Conservation (phyloP, 2,888 invertebrate species). For the Acleris sparsana region DNA sequence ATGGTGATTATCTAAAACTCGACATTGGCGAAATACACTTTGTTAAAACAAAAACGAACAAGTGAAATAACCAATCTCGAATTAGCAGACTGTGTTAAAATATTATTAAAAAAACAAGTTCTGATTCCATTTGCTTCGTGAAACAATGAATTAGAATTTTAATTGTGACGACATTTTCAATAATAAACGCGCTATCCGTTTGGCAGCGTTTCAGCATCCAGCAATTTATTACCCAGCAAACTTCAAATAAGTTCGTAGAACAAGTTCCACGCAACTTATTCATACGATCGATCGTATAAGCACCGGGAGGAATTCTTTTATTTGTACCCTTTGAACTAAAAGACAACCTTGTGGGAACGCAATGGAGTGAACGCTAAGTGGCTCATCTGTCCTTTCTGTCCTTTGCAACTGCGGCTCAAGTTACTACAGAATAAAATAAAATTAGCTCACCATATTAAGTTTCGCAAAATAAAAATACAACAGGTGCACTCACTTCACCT, state of each 20-base stretch:
- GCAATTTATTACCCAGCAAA: slow-evolving; percentile 16
- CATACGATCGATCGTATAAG: slow-evolving; percentile 37
- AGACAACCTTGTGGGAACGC: slow-evolving; percentile 52
- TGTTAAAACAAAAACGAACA: too few relatives aligned
- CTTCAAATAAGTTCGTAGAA: slow-evolving; percentile 33
- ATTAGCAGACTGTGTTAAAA: too few relatives aligned
- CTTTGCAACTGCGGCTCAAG: slow-evolving; percentile 58
- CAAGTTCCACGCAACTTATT: slow-evolving; percentile 35
- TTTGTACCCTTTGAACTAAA: slow-evolving; percentile 39
- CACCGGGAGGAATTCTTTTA: slow-evolving; percentile 34
- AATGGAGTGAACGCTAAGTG: slow-evolving; percentile 72
- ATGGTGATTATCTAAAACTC: too few relatives aligned
- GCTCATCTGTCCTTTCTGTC: slow-evolving; percentile 76
- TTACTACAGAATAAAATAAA: slow-evolving; percentile 66
- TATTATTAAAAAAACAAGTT: background rate
- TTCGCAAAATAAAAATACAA: slow-evolving; percentile 68
- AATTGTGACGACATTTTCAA: slow-evolving; percentile 1
- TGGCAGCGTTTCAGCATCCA: slow-evolving; percentile 21
- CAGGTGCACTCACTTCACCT: slow-evolving; percentile 76
- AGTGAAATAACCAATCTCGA: too few relatives aligned
- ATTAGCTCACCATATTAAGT: slow-evolving; percentile 73
- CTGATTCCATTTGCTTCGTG: too few relatives aligned
- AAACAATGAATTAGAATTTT: background rate
- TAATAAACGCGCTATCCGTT: slow-evolving; percentile 11
- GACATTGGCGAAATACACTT: too few relatives aligned